Base-by-base conservation (phyloP, 23 tunicate species). In the Halocynthia roretzi region DNA sequence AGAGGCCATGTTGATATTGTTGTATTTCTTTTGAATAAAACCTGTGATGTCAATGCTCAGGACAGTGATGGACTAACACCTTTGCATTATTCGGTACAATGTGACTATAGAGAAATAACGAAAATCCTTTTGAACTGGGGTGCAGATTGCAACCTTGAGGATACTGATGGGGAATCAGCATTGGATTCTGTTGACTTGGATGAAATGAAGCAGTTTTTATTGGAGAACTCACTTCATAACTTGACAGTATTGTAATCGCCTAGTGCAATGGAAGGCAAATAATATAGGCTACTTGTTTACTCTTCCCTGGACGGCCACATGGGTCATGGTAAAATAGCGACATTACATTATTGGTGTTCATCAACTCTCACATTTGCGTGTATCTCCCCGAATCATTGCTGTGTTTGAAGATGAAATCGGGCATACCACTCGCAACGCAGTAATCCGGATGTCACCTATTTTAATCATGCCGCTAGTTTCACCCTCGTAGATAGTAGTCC, bases 71-170 rank as follows among this genome's bases (percentile, higher is more conserved):
- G 17, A 51, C 76, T 75, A 5, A 89, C 96, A 54, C 89, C 96
- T 10, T 75, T 89, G 68, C 96, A 89, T 52, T 89, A 89, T 71
- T 85, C 93, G 18, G 70, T 86, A 56, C 71, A 81, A 19, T 87
- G 93, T 66, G 93, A 77, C 61, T 80, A 82, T 53, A n/a, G 6
- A 53, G 82, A 82, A 50, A 76, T 87, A 44, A 76, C 77, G 52
- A 49, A 31, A 14, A 71, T 76, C 11, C 68, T 87, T 18, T 73
- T 87, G 6, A 21, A 60, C 6, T 53, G 77, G 17, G 78, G 84
- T 54, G 93, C 93, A 9, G 86, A 87, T 65, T 49, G 79, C 8
- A 71, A 65, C 10, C 11, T 61, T 11, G 6, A 5, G 22, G 93
- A 87, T 54, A 52, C 31, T 8, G 83, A 77, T 65, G 93, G 93